Evolutionary conservation across 53 echinoderm and acorn worm species (phyloP).

Genomic region (Echinometra lucunter): DNA sequence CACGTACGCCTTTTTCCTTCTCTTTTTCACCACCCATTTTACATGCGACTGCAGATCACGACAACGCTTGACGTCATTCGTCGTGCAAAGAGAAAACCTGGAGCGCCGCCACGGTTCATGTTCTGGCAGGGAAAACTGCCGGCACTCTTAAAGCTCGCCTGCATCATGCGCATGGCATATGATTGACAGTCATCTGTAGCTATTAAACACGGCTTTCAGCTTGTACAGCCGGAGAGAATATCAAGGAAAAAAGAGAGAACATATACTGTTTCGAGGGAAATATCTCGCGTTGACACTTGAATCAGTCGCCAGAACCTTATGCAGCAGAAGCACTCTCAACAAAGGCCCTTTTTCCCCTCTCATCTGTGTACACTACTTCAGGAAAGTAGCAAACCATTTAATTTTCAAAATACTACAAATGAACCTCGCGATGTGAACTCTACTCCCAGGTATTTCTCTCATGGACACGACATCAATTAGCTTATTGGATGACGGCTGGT

Average conservation of each 20-base stretch:
- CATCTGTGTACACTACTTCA: neutral
- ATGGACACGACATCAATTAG: neutral
- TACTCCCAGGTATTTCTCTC: neutral
- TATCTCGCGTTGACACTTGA: neutral
- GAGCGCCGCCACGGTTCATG: neutral
- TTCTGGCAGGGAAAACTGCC: neutral
- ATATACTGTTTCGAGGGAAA: neutral
- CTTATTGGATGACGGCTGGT: neutral
- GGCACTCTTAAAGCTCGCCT: neutral
- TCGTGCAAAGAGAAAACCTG: neutral
- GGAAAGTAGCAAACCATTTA: neutral
- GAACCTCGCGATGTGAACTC: neutral
- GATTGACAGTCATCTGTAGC: neutral
- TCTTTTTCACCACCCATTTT: neutral
- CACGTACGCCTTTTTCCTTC: neutral
- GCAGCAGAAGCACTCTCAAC: neutral
- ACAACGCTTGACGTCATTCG: constrained; percentile 5
- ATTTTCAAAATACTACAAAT: neutral
- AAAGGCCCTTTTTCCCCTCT: neutral
- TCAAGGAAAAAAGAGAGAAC: neutral
- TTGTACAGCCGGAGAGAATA: neutral
- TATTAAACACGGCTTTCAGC: neutral
- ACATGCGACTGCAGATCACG: neutral
- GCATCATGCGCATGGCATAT: neutral
- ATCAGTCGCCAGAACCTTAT: neutral